phyloP scores from a whole-genome alignment of 2,888 invertebrate genomes.

The Icerya purchasi region DNA sequence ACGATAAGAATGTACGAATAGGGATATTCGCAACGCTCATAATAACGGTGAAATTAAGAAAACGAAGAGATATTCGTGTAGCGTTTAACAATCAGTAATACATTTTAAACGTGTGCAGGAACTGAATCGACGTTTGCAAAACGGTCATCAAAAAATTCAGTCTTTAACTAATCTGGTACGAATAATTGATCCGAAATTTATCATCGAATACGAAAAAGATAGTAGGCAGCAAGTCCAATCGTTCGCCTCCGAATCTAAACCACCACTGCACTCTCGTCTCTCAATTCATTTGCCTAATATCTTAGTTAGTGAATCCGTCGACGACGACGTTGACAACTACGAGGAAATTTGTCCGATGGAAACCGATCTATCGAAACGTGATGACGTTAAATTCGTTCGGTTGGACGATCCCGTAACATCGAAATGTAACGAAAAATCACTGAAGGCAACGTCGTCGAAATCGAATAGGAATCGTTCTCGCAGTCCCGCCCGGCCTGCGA shows the following conservation, averaged over 20 bases:
- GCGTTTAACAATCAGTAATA: no score
- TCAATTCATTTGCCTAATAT: background rate
- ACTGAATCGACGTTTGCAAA: constrained; percentile 9
- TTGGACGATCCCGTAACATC: background rate
- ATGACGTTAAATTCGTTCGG: background rate
- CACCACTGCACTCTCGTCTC: no score
- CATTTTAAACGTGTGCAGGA: no score
- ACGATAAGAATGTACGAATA: no score
- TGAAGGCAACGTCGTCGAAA: background rate
- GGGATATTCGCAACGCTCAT: no score
- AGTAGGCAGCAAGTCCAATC: no score
- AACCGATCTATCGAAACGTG: no score
- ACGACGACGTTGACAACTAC: background rate
- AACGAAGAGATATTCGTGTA: no score
- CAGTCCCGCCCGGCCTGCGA: constrained; percentile 51
- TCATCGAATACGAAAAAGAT: constrained; percentile 1
- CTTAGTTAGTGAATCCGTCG: background rate
- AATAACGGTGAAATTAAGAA: no score
- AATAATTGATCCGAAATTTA: constrained; percentile 8
- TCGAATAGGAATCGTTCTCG: constrained; percentile 20
- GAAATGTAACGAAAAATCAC: background rate
- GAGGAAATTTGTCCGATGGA: no score
- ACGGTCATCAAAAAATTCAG: constrained; percentile 8
- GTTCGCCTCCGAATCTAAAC: no score
- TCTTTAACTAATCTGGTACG: constrained; percentile 7